Evolutionary conservation across 30 jellyfish, hydroid and myxozoan genomes (phyloP), one percentile per base, ranked within the genome.

Genomic region (Aurelia coerulea): DNA sequence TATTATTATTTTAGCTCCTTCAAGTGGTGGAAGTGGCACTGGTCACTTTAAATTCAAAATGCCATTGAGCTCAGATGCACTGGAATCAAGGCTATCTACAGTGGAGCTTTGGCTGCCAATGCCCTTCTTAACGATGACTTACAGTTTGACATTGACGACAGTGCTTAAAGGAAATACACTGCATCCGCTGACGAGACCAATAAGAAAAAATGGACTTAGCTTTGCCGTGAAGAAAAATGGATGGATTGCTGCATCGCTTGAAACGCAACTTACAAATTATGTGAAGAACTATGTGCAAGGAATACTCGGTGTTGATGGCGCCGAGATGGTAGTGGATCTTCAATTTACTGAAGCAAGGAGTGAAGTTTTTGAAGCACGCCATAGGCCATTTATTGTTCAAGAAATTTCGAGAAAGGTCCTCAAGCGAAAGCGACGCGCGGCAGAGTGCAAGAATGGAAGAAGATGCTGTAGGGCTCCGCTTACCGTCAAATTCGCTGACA

Each of bases 391-490:
- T 37, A 16, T 84, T 78, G 93, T 84, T 13, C 46, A 73, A 13
- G 93, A 84, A 63, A 41, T 62, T 35, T 35, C 42, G 11, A 68
- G n/a, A 59, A 41, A 60, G 31, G 32, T 50, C 5, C 32, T 4
- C 13, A 35, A 69, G 41, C 87, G 93, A 6, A 59, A 35, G n/a
- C 77, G 78, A 16, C 86, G 93, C 6, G 81, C 80, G 2, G 88
- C 65, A 1, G 88, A 84, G 14, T 84, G 93, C 67, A 13, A 14
- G 10, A 59, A 51, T 6, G 93, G 65, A 1, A 46, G 77, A 4
- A 37, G 50, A 13, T 84, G 93, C 70, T 84, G 93, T 62, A 62
- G 93, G 37, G 88, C 15, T 33, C 50, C 29, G 41, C 82, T 84
- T 5, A 84, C 88, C 3, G 88, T 84, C 32, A 68, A 60, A 31